Percentiles rank a stretch among this genome's conserved stretches.
Evolutionary conservation across 2,888 invertebrate species (phyloP).

Genomic region (Fabriciana adippe): DNA sequence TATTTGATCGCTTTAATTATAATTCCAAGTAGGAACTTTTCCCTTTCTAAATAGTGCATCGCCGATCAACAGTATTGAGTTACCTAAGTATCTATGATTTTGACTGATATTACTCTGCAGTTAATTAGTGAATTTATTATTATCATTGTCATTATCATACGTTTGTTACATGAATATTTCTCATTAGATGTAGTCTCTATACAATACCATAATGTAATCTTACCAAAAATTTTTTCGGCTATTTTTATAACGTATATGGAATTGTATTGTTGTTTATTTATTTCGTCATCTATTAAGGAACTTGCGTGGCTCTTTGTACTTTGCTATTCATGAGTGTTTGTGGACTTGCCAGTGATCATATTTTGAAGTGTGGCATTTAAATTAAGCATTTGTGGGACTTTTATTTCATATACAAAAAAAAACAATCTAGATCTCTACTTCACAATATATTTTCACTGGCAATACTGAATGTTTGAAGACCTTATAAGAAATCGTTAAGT

Average conservation of each 20-base stretch:
- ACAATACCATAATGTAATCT: constrained; percentile 45
- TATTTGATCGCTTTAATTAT: background rate
- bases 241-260: constrained; percentile 63
- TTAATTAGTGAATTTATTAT: constrained; percentile 40
- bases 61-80: constrained; percentile 47
- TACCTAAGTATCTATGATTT: constrained; percentile 62
- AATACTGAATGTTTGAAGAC: constrained; percentile 31
- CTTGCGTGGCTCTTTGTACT: constrained; percentile 33
- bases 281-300: constrained; percentile 31
- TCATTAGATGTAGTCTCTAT: constrained; percentile 49
- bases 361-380: background rate
- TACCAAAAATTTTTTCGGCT: constrained; percentile 69
- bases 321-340: constrained; percentile 24
- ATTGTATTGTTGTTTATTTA: constrained; percentile 40
- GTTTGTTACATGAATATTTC: constrained; percentile 54
- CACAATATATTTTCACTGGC: constrained; percentile 24
- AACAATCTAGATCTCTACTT: background rate
- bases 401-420: too few relatives aligned
- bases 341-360: constrained; percentile 27
- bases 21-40: background rate
- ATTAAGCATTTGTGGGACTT: background rate
- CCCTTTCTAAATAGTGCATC: constrained; percentile 39
- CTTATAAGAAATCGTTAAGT: constrained; percentile 62
- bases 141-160: constrained; percentile 45
- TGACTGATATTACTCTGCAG: constrained; percentile 59